These are phyloP conservation scores for Baronia brevicornis DNA, from an alignment of 2,888 invertebrate species.

Conservation along the genomic window DNA sequence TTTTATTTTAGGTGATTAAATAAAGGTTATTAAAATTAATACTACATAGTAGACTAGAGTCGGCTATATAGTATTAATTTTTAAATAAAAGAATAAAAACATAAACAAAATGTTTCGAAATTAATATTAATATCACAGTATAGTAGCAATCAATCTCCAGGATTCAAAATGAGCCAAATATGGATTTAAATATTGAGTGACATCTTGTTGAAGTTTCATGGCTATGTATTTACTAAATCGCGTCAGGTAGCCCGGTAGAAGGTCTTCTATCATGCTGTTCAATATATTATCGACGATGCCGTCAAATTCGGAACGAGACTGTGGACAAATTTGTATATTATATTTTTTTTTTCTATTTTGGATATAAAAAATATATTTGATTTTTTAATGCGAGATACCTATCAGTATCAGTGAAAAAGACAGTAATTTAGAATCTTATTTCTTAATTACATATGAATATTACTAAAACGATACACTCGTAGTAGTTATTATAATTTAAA, in stretches of 20 bases:
- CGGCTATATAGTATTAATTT: too few species aligned
- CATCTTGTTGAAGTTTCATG: conserved; percentile 17
- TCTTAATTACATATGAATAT: too few species aligned
- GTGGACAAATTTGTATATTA: conserved; percentile 22
- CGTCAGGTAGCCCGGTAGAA: conserved; percentile 38
- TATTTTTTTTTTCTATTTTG: conserved; percentile 1
- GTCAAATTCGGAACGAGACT: conserved; percentile 44
- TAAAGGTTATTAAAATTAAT: too few species aligned
- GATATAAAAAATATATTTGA: conserved; percentile 1
- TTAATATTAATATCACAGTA: conserved; percentile 21
- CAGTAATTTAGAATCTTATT: too few species aligned
- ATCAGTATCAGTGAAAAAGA: too few species aligned
- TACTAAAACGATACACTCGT: too few species aligned
- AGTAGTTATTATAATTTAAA: too few species aligned
- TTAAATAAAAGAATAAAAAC: too few species aligned
- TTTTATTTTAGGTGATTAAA: too few species aligned
- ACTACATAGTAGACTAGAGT: too few species aligned
- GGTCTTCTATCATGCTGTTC: conserved; percentile 41
- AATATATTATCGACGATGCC: conserved; percentile 45
- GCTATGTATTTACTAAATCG: conserved; percentile 36
- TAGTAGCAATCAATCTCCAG: conserved; percentile 28
- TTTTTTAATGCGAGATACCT: not conserved
- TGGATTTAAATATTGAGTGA: conserved; percentile 28
- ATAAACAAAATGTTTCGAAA: too few species aligned
- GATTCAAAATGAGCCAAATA: conserved; percentile 29